These are phyloP conservation scores for Pseudococcus jackbeardsleyi DNA, from an alignment of 2,888 invertebrate genomes.

Conservation along the genomic window DNA sequence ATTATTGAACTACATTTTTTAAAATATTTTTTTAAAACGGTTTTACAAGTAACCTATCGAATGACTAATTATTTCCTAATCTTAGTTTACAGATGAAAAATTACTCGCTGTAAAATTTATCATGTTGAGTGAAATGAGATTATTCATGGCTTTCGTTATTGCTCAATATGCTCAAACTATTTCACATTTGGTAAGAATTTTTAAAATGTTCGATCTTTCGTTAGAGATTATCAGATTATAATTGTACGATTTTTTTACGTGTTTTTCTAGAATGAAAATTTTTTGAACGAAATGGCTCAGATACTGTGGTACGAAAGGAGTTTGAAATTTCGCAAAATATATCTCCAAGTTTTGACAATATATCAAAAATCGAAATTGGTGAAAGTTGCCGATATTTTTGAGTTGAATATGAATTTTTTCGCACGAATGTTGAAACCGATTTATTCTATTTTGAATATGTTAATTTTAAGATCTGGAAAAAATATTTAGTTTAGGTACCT, in stretches of 20 bases:
- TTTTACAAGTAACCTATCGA: background rate
- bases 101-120: background rate
- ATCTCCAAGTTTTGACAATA: background rate
- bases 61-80: background rate
- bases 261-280: background rate
- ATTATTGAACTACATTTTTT: background rate
- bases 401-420: constrained; percentile 8
- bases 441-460: constrained; percentile 14
- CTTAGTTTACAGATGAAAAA: background rate
- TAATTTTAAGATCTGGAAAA: constrained; percentile 14
- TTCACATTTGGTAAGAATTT: background rate
- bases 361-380: background rate
- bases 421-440: background rate
- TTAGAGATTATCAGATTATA: too few species aligned
- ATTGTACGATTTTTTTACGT: background rate
- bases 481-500: background rate
- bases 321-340: constrained; percentile 5
- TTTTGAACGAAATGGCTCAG: background rate
- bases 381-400: background rate
- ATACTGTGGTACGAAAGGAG: background rate
- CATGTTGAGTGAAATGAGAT: background rate
- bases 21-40: background rate
- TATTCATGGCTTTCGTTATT: background rate
- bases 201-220: too few species aligned
- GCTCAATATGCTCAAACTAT: constrained; percentile 1